Conservation (phyloP, 2,797 vertebrate species). For the Hydrolagus colliei region DNA sequence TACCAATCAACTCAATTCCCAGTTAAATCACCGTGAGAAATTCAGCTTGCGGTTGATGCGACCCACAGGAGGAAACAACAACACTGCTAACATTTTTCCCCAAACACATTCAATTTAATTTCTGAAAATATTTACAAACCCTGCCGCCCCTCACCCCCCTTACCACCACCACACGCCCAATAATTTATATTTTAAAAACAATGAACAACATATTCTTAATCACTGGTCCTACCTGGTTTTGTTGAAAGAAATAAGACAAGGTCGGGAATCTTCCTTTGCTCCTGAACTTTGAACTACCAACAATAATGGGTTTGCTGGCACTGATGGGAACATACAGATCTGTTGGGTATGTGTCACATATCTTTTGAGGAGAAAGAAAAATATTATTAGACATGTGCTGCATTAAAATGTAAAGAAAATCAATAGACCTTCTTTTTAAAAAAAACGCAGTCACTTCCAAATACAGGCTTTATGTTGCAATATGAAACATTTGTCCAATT, state of each 20-base stretch:
- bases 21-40: too few species aligned
- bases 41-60: too few species aligned
- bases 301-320: constrained; percentile 89
- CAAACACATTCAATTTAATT: too few species aligned
- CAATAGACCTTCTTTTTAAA: not conserved
- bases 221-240: constrained; percentile 72
- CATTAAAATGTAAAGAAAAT: not conserved
- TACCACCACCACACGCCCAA: too few species aligned
- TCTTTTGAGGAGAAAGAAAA: constrained; percentile 52
- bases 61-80: too few species aligned
- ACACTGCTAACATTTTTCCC: too few species aligned
- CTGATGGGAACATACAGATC: constrained; percentile 85
- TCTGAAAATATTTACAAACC: too few species aligned
- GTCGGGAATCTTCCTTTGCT: constrained; percentile 98
- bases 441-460: not conserved
- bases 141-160: too few species aligned
- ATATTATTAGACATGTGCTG: not conserved
- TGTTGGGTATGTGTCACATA: constrained; percentile 91
- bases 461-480: not conserved
- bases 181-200: too few species aligned
- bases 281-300: constrained; percentile 95
- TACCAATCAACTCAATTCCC: too few species aligned
- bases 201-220: not conserved
- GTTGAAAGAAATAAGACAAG: constrained; percentile 90
- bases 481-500: not conserved